These are phyloP conservation scores for Andrena bicolor DNA, from an alignment of 2,888 invertebrate genomes.

Conservation along the genomic window DNA sequence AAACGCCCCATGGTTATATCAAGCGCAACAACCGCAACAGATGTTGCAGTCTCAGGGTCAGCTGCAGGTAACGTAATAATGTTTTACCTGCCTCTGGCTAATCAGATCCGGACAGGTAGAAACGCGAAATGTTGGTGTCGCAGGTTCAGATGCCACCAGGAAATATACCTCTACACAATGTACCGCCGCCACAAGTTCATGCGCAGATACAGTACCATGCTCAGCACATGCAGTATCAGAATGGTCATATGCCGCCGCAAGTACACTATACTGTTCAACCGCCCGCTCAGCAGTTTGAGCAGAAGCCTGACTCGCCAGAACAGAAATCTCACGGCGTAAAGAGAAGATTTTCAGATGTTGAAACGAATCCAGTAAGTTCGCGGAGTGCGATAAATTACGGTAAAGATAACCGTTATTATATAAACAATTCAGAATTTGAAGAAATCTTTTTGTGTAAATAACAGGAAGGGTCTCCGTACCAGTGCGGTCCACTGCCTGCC, in stretches of 20 bases:
- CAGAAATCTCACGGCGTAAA: conserved; percentile 82
- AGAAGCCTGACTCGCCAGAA: conserved; percentile 80
- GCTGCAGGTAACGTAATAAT: conserved; percentile 74
- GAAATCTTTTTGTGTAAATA: conserved; percentile 16
- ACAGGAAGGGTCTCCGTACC: conserved; percentile 81
- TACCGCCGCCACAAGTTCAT: conserved; percentile 80
- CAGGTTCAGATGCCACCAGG: conserved; percentile 77
- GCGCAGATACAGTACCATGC: conserved; percentile 82
- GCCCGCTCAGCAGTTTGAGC: conserved; percentile 80
- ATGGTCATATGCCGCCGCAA: conserved; percentile 82
- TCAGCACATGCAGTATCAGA: conserved; percentile 83
- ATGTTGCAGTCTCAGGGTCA: conserved; percentile 78
- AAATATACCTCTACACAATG: conserved; percentile 76
- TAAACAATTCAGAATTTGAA: conserved; percentile 2
- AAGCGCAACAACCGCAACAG: conserved; percentile 77
- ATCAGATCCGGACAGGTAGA: neutral
- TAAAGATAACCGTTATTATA: neutral
- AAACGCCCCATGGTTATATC: conserved; percentile 83
- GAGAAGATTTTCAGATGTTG: conserved; percentile 82
- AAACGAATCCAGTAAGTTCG: conserved; percentile 79
- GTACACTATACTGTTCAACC: conserved; percentile 82
- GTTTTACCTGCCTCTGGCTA: neutral
- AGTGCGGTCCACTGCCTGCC: conserved; percentile 78
- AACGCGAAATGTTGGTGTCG: conserved; percentile 20
- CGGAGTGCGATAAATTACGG: neutral